Evolutionary conservation across 2,797 vertebrate genomes (phyloP).

Genomic region (Gambusia yucatana): DNA sequence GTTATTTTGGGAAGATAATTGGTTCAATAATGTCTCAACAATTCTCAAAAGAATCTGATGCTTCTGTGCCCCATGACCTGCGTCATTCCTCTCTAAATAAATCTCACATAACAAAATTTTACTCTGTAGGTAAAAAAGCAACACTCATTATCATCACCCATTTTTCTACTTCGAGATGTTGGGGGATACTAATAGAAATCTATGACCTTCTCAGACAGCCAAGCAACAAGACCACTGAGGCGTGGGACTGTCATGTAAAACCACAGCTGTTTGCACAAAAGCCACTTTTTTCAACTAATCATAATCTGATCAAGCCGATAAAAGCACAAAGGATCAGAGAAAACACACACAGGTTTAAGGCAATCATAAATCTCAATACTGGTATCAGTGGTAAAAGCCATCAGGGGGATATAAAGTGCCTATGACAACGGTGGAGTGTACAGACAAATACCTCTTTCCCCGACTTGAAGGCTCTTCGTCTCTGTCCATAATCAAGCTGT

Average conservation of each 20-base stretch:
- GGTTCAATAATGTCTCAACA: conserved; percentile 41
- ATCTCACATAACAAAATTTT: conserved; percentile 23
- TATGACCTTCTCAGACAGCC: conserved; percentile 40
- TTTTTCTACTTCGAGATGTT: conserved; percentile 28
- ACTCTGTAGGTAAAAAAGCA: conserved; percentile 16
- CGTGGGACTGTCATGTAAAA: conserved; percentile 24
- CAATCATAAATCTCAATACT: conserved; percentile 66
- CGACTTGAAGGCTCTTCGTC: conserved; percentile 53
- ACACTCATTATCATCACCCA: conserved; percentile 27
- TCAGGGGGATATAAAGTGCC: conserved; percentile 60
- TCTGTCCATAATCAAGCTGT: conserved; percentile 62
- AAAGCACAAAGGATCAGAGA: conserved; percentile 53
- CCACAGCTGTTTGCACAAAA: conserved; percentile 40
- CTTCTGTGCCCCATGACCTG: conserved; percentile 37
- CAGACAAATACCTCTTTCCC: conserved; percentile 39
- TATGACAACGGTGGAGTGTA: conserved; percentile 42
- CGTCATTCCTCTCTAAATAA: conserved; percentile 16
- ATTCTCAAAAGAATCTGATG: conserved; percentile 32
- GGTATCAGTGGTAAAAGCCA: conserved; percentile 63
- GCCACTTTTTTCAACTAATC: conserved; percentile 55
- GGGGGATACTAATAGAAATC: conserved; percentile 37
- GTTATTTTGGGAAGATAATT: conserved; percentile 57
- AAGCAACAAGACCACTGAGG: conserved; percentile 27
- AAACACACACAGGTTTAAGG: conserved; percentile 48
- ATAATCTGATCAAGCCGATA: conserved; percentile 62